Percentiles rank a stretch among this genome's conserved stretches.
Conservation (phyloP, 92 coral and sea anemone species). For the Bergia sp. region DNA sequence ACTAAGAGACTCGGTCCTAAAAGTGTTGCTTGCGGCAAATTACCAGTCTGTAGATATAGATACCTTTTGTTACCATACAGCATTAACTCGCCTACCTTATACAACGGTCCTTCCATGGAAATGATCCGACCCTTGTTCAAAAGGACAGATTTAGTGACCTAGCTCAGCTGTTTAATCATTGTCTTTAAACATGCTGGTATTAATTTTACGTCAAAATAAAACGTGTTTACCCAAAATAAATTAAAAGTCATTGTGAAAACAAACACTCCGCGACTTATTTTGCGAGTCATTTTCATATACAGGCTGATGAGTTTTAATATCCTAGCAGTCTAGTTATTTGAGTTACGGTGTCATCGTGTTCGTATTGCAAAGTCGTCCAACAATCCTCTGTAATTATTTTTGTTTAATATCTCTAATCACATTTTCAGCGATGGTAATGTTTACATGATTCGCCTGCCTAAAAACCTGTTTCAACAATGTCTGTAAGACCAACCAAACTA, state of each 20-base stretch:
- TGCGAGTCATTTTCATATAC: neutral
- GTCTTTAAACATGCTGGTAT: constrained; percentile 5
- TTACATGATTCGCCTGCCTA: neutral
- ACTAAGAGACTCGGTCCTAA: no score
- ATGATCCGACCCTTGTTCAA: neutral
- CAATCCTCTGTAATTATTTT: neutral
- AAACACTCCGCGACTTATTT: neutral
- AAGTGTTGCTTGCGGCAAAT: neutral
- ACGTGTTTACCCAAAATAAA: constrained; percentile 11
- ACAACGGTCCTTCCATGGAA: neutral
- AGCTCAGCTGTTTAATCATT: constrained; percentile 15
- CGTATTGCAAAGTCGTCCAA: no score
- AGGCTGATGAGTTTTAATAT: neutral
- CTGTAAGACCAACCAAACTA: neutral
- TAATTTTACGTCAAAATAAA: constrained; percentile 21
- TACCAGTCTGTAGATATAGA: neutral
- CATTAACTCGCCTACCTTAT: neutral
- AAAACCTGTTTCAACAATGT: neutral
- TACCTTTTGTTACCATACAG: neutral
- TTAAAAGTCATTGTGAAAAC: constrained; percentile 18
- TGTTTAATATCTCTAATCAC: neutral
- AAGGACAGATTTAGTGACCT: neutral
- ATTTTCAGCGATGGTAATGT: neutral
- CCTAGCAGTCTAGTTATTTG: neutral
- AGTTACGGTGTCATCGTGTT: neutral